A percentile compares a stretch with the other conserved stretches of the same genome.
Conservation (phyloP, 1,140 invertebrate genomes). For the Caenorhabditis brenneri region DNA sequence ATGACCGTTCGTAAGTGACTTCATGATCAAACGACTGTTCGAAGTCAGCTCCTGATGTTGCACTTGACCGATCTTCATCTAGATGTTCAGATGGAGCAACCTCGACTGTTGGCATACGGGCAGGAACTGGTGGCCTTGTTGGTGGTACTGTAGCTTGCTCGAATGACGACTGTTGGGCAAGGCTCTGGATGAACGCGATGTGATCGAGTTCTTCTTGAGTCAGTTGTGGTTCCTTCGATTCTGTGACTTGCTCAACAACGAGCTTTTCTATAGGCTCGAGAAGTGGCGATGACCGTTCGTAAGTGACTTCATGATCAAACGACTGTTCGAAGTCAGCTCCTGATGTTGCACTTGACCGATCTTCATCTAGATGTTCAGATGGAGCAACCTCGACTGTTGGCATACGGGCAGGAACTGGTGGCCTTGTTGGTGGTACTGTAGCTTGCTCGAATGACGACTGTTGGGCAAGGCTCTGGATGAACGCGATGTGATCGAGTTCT, state of each 20-base stretch:
- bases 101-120: background rate
- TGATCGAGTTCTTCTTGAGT: conserved; percentile 47
- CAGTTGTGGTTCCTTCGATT: background rate
- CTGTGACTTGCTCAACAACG: no score
- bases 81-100: background rate
- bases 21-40: background rate
- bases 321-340: conserved; percentile 44
- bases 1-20: background rate
- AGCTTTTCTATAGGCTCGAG: background rate
- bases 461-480: background rate
- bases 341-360: conserved; percentile 40
- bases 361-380: background rate
- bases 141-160: background rate
- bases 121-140: background rate
- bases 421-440: background rate
- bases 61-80: background rate
- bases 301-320: conserved; percentile 1
- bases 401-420: background rate
- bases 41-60: background rate
- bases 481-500: background rate
- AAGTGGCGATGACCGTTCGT: conserved; percentile 41
- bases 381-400: background rate
- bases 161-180: background rate
- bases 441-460: background rate
- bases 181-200: background rate